phyloP scores from a whole-genome alignment of 2,888 invertebrate genomes.

The Lasioglossum figueresi region DNA sequence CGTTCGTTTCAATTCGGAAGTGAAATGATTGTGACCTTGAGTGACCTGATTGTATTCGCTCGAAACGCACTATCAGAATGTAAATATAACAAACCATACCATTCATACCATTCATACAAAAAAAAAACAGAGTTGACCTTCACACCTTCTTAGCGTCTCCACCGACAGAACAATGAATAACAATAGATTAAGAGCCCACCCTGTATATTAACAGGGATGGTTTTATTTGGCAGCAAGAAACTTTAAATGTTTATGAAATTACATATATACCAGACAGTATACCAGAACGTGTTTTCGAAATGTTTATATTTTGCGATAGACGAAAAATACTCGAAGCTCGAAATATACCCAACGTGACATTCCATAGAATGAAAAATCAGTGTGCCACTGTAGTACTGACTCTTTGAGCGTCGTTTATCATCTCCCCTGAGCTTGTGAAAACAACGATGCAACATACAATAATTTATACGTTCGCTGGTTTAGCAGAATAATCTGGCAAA shows the following conservation, averaged over 20 bases:
- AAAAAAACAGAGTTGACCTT: too few species aligned
- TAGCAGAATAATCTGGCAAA: not conserved
- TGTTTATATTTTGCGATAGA: not conserved
- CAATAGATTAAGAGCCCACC: not conserved
- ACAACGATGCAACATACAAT: not conserved
- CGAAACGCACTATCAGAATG: too few species aligned
- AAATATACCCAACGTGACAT: not conserved
- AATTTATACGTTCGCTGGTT: not conserved
- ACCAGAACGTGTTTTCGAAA: not conserved
- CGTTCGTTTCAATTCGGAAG: not conserved
- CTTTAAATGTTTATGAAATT: not conserved
- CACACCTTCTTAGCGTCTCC: too few species aligned
- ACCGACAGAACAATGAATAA: too few species aligned
- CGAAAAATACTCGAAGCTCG: not conserved
- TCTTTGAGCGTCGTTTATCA: not conserved
- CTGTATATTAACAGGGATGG: not conserved
- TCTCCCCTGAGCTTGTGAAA: not conserved
- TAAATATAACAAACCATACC: too few species aligned
- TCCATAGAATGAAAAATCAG: not conserved
- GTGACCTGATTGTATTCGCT: too few species aligned
- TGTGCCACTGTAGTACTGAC: not conserved
- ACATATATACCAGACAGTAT: not conserved
- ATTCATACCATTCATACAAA: too few species aligned
- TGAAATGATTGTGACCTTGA: not conserved
- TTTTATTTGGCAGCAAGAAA: not conserved